Conservation (phyloP, 2,113 vertebrate genomes). For the Otus sunia region DNA sequence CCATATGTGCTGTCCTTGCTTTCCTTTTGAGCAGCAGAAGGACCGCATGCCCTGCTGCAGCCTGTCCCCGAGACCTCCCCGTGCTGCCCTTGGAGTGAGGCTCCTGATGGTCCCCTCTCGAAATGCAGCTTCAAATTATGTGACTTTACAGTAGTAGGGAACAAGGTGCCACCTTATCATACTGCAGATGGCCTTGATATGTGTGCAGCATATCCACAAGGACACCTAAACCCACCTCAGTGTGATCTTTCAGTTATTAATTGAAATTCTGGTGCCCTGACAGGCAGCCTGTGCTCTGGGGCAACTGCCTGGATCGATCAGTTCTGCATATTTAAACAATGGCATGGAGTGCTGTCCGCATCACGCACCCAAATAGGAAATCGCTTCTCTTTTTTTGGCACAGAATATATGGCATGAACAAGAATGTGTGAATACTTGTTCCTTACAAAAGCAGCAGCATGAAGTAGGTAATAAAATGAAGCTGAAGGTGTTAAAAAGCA, state of each 20-base stretch:
- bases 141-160: no score
- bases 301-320: background rate
- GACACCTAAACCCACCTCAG: background rate
- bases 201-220: rapidly evolving
- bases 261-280: background rate
- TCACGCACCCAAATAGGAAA: background rate
- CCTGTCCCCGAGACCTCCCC: no score
- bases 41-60: rapidly evolving
- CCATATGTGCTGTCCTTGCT: rapidly evolving
- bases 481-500: slow-evolving; percentile 39
- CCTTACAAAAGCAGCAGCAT: slow-evolving; percentile 1
- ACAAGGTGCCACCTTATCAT: rapidly evolving
- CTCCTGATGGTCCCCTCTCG: no score
- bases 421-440: background rate
- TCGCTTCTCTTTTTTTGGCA: background rate
- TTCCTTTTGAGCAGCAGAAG: background rate
- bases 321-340: background rate
- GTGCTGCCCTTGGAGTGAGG: rapidly evolving
- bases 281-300: background rate
- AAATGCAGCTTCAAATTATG: background rate
- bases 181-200: background rate
- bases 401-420: background rate
- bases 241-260: rapidly evolving
- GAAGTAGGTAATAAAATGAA: slow-evolving; percentile 39
- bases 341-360: background rate